Percentiles rank a stretch among this genome's conserved stretches.
Evolutionary conservation across 2,888 invertebrate genomes (phyloP).

Genomic region (Thalpophila matura): DNA sequence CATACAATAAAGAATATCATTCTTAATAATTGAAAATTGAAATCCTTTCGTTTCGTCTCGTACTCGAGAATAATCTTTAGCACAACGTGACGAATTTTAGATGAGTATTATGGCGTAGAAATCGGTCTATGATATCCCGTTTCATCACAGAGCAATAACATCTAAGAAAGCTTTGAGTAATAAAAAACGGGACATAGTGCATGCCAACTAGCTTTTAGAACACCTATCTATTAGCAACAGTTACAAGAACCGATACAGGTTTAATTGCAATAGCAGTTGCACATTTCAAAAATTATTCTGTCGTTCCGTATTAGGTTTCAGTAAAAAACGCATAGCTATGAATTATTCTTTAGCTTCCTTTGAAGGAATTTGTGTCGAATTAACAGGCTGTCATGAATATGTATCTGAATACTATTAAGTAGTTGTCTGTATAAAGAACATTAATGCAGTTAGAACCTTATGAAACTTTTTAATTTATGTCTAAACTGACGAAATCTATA

Average conservation of each 20-base stretch:
- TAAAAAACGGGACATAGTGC: not conserved
- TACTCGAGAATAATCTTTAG: slow-evolving; percentile 1
- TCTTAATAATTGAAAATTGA: slow-evolving; percentile 5
- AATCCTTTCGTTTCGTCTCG: not conserved
- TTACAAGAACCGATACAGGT: not conserved
- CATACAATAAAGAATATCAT: slow-evolving; percentile 10
- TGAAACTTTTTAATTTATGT: not conserved
- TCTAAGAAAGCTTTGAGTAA: not conserved
- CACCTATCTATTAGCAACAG: slow-evolving; percentile 1
- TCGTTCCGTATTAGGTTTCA: not conserved
- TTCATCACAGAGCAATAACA: not conserved
- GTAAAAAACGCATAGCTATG: slow-evolving; percentile 16
- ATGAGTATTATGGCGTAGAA: not conserved
- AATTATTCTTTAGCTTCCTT: slow-evolving; percentile 21
- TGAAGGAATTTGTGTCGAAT: slow-evolving; percentile 10
- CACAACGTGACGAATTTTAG: slow-evolving; percentile 19
- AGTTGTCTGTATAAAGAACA: not conserved
- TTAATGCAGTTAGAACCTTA: slow-evolving; percentile 5
- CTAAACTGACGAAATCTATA: too few relatives aligned
- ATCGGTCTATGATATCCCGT: slow-evolving; percentile 10
- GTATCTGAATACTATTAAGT: slow-evolving; percentile 11
- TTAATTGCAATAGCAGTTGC: not conserved
- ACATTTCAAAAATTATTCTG: slow-evolving; percentile 14
- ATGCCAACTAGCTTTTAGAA: not conserved
- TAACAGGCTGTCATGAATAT: slow-evolving; percentile 24